phyloP scores from a whole-genome alignment of 2,797 vertebrate species.

The Sciurus carolinensis region DNA sequence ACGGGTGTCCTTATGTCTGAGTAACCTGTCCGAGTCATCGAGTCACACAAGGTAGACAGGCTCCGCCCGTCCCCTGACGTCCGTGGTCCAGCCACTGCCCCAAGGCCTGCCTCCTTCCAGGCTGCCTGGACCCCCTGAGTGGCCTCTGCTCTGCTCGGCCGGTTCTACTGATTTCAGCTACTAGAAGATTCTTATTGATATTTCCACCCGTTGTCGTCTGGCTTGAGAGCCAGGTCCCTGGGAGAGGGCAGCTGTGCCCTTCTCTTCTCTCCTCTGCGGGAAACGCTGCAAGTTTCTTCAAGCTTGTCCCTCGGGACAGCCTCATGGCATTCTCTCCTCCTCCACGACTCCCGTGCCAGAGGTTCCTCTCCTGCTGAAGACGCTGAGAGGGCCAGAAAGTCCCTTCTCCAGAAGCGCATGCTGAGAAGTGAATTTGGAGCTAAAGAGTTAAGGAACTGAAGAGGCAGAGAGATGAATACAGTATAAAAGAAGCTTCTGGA shows the following conservation, averaged over 20 bases:
- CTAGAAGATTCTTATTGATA: neutral
- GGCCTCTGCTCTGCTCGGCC: neutral
- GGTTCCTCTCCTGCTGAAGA: neutral
- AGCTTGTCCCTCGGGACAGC: neutral
- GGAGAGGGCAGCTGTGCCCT: neutral
- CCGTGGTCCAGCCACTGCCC: neutral
- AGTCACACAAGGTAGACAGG: neutral
- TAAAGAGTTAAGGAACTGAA: neutral
- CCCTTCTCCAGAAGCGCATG: neutral
- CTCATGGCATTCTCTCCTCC: neutral
- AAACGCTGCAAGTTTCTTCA: neutral
- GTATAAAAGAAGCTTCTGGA: neutral
- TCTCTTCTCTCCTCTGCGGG: neutral
- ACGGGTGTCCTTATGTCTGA: neutral
- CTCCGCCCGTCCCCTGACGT: neutral
- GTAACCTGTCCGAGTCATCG: neutral
- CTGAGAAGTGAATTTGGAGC: neutral
- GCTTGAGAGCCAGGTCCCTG: neutral
- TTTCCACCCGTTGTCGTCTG: neutral
- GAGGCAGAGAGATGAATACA: neutral
- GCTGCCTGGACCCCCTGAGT: neutral
- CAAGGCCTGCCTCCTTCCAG: neutral
- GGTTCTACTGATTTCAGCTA: neutral
- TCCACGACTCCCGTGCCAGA: accelerated
- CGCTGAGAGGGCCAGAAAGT: neutral